These are phyloP conservation scores for Hyposoter didymator DNA, from an alignment of 2,888 invertebrate genomes.

Conservation along the genomic window DNA sequence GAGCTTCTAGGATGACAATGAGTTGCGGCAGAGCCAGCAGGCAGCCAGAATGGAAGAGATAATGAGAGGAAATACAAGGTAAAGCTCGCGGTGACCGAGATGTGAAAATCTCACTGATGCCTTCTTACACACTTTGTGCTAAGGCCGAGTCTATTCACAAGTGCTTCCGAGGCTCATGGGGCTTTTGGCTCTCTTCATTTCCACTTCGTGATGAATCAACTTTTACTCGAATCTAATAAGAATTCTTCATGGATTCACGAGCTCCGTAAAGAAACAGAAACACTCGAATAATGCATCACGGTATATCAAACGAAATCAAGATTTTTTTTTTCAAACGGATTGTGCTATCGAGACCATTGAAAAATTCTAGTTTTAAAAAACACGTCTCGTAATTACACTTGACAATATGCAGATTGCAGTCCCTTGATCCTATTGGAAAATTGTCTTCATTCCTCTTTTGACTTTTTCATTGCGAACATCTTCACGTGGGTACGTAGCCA, in stretches of 20 bases:
- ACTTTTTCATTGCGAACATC: too few relatives aligned
- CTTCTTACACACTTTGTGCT: neutral
- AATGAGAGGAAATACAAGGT: conserved; percentile 22
- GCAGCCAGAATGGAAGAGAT: neutral
- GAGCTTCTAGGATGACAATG: conserved; percentile 59
- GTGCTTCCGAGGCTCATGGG: neutral
- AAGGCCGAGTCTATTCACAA: neutral
- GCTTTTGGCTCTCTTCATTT: neutral
- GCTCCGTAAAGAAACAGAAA: neutral
- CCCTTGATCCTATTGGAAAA: too few relatives aligned
- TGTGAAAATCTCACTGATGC: neutral
- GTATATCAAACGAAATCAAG: too few relatives aligned
- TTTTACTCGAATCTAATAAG: neutral
- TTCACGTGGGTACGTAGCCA: too few relatives aligned
- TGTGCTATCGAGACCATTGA: too few relatives aligned
- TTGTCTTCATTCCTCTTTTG: too few relatives aligned
- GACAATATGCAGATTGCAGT: too few relatives aligned
- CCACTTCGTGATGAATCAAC: neutral
- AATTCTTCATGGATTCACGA: too few relatives aligned
- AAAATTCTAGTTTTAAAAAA: too few relatives aligned
- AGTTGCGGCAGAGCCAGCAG: conserved; percentile 31
- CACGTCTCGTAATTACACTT: too few relatives aligned
- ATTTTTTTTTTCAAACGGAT: too few relatives aligned
- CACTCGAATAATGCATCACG: neutral
- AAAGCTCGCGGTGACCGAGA: conserved; percentile 45